Conservation (phyloP, 2,888 invertebrate species). For the Euphydryas editha region DNA sequence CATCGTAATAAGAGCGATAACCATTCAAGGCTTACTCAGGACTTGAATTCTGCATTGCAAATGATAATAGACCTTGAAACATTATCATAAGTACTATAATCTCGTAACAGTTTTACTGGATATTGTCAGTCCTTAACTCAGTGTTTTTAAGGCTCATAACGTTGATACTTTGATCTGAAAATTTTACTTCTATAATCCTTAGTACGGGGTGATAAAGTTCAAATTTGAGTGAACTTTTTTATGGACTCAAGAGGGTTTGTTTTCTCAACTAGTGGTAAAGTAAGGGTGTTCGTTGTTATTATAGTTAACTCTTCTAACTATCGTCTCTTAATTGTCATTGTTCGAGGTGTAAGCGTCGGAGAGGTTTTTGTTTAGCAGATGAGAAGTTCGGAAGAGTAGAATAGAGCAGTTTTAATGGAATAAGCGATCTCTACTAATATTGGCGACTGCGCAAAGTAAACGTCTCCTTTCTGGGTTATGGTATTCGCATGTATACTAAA, state of each 20-base stretch:
- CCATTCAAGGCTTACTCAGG: slow-evolving; percentile 5
- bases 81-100: slow-evolving; percentile 12
- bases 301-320: slow-evolving; percentile 8
- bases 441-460: too few relatives aligned
- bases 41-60: not conserved
- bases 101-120: not conserved
- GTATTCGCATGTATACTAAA: too few relatives aligned
- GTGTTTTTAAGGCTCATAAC: slow-evolving; percentile 10
- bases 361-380: not conserved
- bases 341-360: slow-evolving; percentile 1
- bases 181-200: not conserved
- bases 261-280: slow-evolving; percentile 16
- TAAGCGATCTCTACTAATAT: too few relatives aligned
- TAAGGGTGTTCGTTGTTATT: slow-evolving; percentile 14
- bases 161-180: slow-evolving; percentile 7
- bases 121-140: slow-evolving; percentile 19
- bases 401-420: not conserved
- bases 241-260: slow-evolving; percentile 6
- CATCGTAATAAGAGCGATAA: slow-evolving; percentile 15
- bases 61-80: slow-evolving; percentile 20
- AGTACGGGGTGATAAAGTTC: slow-evolving; percentile 6
- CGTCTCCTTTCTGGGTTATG: too few relatives aligned
- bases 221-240: not conserved
- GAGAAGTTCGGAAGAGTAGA: not conserved
- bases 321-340: slow-evolving; percentile 13